These are phyloP conservation scores for Cheilosia urbana DNA, from an alignment of 2,888 invertebrate genomes.

Conservation along the genomic window DNA sequence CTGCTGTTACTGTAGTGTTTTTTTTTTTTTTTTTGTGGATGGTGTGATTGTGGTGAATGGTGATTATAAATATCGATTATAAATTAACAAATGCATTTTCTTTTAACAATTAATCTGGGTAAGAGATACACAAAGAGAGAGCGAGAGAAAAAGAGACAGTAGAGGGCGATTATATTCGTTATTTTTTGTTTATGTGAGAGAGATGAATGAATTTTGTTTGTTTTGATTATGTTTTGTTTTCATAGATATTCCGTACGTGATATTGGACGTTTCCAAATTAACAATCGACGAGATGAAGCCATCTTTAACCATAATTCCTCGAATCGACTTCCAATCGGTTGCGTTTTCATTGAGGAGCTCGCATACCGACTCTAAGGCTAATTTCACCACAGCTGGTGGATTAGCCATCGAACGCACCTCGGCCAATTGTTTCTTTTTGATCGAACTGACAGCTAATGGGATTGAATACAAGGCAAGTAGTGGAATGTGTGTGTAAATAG, in stretches of 20 bases:
- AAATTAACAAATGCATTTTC: conserved; percentile 36
- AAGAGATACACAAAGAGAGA: conserved; percentile 44
- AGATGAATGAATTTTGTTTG: conserved; percentile 58
- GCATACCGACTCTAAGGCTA: conserved; percentile 97
- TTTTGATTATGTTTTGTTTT: conserved; percentile 63
- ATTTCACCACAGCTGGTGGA: conserved; percentile 95
- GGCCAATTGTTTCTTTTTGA: conserved; percentile 97
- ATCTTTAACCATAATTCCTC: conserved; percentile 95
- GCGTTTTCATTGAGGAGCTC: conserved; percentile 95
- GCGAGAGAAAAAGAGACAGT: conserved; percentile 3
- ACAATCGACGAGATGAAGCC: conserved; percentile 97
- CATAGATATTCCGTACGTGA: conserved; percentile 88
- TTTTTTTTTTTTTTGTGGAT: conserved; percentile 13
- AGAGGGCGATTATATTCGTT: conserved; percentile 34
- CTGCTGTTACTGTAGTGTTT: conserved; percentile 70
- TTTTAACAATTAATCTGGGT: conserved; percentile 34
- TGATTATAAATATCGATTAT: conserved; percentile 55
- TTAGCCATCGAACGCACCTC: conserved; percentile 97
- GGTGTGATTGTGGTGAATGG: conserved; percentile 42
- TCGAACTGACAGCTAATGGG: conserved; percentile 92
- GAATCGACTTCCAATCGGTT: conserved; percentile 96
- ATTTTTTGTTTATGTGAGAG: conserved; percentile 46
- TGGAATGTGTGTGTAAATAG: conserved; percentile 59
- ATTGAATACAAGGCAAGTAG: conserved; percentile 69
- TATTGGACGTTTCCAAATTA: conserved; percentile 96